Evolutionary conservation across 2,888 invertebrate species (phyloP).

Genomic region (Rhagophthalmus giganteus): DNA sequence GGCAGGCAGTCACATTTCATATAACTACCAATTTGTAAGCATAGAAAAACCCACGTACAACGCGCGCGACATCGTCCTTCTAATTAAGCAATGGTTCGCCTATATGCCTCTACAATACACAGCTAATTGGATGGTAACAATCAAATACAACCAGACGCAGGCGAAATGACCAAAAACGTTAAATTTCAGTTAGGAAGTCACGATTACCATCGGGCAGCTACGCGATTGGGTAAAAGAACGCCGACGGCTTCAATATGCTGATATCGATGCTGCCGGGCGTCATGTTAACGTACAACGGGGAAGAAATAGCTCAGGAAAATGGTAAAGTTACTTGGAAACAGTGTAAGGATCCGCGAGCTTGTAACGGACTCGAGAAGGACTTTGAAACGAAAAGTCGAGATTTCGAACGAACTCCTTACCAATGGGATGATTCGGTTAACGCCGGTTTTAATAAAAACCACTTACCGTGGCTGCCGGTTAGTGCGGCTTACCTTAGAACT

Average conservation of each 20-base stretch:
- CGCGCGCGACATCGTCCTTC: constrained; percentile 63
- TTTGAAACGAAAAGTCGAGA: constrained; percentile 67
- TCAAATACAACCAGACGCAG: background rate
- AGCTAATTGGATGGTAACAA: constrained; percentile 70
- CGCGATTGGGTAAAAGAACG: constrained; percentile 68
- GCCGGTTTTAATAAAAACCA: constrained; percentile 59
- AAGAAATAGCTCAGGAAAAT: constrained; percentile 76
- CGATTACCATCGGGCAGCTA: constrained; percentile 70
- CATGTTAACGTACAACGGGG: constrained; percentile 84
- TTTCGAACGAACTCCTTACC: constrained; percentile 78
- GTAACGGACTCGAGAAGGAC: constrained; percentile 60
- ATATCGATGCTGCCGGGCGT: constrained; percentile 81
- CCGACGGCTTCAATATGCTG: constrained; percentile 83
- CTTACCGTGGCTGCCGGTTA: constrained; percentile 72
- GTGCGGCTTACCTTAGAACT: constrained; percentile 60
- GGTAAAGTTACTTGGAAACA: constrained; percentile 57
- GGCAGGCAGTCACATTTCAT: constrained; percentile 73
- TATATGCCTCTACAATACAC: constrained; percentile 64
- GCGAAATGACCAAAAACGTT: background rate
- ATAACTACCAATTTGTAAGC: constrained; percentile 74
- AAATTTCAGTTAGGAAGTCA: constrained; percentile 70
- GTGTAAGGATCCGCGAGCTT: constrained; percentile 61
- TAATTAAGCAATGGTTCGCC: constrained; percentile 66
- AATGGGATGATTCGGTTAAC: constrained; percentile 67
- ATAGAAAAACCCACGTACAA: constrained; percentile 62